Evolutionary conservation across 2,797 vertebrate species (phyloP), one percentile per base, ranked within the genome.

Genomic region (Enteromius paludinosus): DNA sequence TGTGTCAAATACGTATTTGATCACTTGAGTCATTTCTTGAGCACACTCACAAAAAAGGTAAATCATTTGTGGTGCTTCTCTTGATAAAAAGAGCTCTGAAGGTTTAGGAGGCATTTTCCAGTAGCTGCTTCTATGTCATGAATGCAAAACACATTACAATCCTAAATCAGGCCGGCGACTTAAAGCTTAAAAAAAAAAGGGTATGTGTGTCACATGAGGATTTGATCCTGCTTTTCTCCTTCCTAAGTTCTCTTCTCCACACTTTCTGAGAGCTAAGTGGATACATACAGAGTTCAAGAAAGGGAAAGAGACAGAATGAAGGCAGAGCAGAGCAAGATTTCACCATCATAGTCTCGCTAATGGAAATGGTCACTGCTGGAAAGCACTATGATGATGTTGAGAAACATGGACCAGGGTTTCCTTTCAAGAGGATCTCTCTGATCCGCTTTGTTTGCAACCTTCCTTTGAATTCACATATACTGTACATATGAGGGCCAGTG

Each of bases 301-400:
- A 54, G n/a, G 54, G n/a, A 79, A 54, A 49, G 49, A 8, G 65
- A 30, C 35, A 43, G 49, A 43, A 15, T 18, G 33, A 56, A 79
- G 35, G 52, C 25, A 66, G 25, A 20, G 47, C 62, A 54, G 64
- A 65, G 30, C 47, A 59, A 73, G 82, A 85, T 76, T 74, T 87
- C 86, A 86, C 35, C 71, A 64, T 25, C 28, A 64, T 33, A 80
- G 59, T 80, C 80, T 87, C 52, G 73, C 41, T 72, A 83, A 87
- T 81, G 65, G 68, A 61, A 76, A 73, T 82, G 83, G 84, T 88
- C 75, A 83, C 66, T 35, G 43, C 61, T 82, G 78, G 73, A 84
- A 82, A 70, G 54, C 23, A 15, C 43, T 76, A 20, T 30, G 74
- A 75, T 84, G 79, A 68, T 35, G 38, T 23, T 79, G 71, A 79